Evolutionary conservation across 2,888 invertebrate genomes (phyloP), one percentile per base, ranked within the genome.

Genomic region (Xanthia icteritia): DNA sequence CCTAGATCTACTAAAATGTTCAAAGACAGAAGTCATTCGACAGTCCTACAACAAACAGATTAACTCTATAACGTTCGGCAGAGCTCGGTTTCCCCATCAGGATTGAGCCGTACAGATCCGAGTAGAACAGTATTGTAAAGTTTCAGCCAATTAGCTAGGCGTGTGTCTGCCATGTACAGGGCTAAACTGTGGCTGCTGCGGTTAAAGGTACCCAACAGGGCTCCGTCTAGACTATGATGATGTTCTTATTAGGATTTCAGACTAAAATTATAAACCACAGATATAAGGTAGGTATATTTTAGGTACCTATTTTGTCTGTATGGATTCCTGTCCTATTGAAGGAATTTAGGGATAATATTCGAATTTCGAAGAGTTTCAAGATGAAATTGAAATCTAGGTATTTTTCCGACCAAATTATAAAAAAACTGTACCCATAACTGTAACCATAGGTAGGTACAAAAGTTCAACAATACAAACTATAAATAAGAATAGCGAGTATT

Each of bases 101-200:
- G 63, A 67, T 48, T 83, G 63, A 79, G 68, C 69, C 39, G 27
- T 48, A 36, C 45, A 71, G 56, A 81, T 64, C 65, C 58, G 65
- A 77, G 58, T 39, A 27, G 70, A 81, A 64, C 78, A 85, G 72
- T 79, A 66, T 77, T 83, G 78, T 80, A 71, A 87, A 82, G 80
- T 87, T 86, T 64, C 42, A 78, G 75, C 61, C 83, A 78, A 85
- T 86, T 85, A 87, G 76, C 60, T 45, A 75, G 74, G 63, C 73
- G 77, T 70, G 66, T 70, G 69, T 56, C 64, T 70, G 66, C 20
- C 48, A 51, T 78, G 39, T 67, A 58, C 48, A 15, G 39, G 45
- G 31, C 45, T 68, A 42, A 73, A 82, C 70, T 61, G 65, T 64
- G 71, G 60, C 27, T 58, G 58, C n/a, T 58, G 77, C 36, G 83